Base-by-base conservation (phyloP, 1,140 invertebrate species). In the Drosophila murphyi region DNA sequence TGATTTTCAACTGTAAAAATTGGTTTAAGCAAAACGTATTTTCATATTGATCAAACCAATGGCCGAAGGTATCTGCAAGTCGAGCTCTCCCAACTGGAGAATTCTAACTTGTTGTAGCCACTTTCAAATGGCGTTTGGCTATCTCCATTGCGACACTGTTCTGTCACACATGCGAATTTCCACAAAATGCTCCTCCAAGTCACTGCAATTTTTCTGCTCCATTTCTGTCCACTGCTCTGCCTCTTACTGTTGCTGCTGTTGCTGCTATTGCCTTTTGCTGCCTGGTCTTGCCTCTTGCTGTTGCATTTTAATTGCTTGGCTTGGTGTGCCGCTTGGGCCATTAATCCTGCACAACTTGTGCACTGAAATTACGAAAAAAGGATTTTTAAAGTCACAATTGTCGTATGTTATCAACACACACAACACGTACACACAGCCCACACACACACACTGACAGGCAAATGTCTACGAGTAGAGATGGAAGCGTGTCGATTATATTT, bases 371-470 rank as follows among this genome's bases (percentile, higher is more conserved):
- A 72, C 68, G 80, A 77, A 80, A 81, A 85, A 78, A 80, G 85
- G 80, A 81, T 85, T 89, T 87, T 89, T 89, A 89, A 85, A 89
- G 85, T 88, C 85, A 85, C 85, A 90, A 85, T 80, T 85, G 85
- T 89, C 85, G 85, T 89, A 81, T 85, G 86, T 89, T 89, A 89
- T 89, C 80, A 82, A 65, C 80, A 80, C 54, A 78, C 67, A 74
- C 62, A 51, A 78, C 37, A 47, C 31, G 29, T 55, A 56, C 45
- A 37, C 5, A 51, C 7, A 73, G 20, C 20, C 20, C 10, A 72
- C n/a, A 31, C 6, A 54, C n/a, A n/a, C 2, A 41, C 6, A 48
- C 37, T 8, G 12, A 57, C 20, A 20, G 1, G 51, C 28, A 28
- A 39, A 41, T 72, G 73, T 5, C 39, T 57, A 63, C 4, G 39